Evolutionary conservation across 2,113 vertebrate species (phyloP), one percentile per base, ranked within the genome.

Genomic region (Ciconia maguari): DNA sequence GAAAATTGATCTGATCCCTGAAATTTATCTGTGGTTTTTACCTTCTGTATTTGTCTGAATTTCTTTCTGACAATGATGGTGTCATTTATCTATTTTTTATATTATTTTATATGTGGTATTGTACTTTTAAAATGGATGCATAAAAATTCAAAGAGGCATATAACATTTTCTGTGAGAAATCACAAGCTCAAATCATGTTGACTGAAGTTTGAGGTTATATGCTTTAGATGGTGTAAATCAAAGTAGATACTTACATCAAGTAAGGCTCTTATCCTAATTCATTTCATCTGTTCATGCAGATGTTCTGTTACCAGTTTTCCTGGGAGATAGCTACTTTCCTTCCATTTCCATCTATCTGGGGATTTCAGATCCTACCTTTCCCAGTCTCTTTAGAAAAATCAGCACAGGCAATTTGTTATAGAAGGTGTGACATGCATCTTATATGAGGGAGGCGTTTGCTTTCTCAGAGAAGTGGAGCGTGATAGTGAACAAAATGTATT

Each of bases 271-370:
- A 10, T 44, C 30, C 75, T 83, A 89, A 95, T 60, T 87, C 12
- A 83, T 93, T 91, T 93, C 14, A 66, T 57, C 15, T 64, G 41
- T 32, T 96, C 54, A 93, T 85, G 70, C n/a, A 91, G 62, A 95
- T 83, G 83, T 87, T 91, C 46, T 87, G 20, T 41, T 82, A 85
- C 48, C 22, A 44, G 13, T 88, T 96, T 94, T 91, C 57, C 44
- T 49, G 15, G 57, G 66, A 94, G 66, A 71, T 38, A 80, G 27
- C 17, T 82, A 24, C 52, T 75, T 89, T 70, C 12, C 68, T 91
- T 68, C 34, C 9, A 76, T 83, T 93, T 92, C 76, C 52, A 80
- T 61, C 54, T 85, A 8, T 36, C 52, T 84, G 30, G 55, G 51
- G 27, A 89, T 83, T 94, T 87, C 20, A 69, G 70, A 77, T 87